phyloP scores from a whole-genome alignment of 2,113 vertebrate species.

The Rutilus rutilus region DNA sequence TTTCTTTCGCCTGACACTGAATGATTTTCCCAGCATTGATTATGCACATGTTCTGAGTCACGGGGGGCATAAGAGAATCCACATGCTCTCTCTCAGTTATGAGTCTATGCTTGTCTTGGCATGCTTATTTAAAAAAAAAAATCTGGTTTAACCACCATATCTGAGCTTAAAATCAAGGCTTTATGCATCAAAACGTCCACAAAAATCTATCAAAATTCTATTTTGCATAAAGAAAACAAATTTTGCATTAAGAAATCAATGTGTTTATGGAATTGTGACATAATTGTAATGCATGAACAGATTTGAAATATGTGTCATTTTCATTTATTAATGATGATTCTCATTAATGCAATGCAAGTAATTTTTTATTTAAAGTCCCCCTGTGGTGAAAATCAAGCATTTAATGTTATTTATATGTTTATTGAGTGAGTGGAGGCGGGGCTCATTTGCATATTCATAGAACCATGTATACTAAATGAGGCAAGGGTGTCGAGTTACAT shows the following conservation, averaged over 20 bases:
- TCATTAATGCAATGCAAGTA: no score
- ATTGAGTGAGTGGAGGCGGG: no score
- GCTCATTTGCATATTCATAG: no score
- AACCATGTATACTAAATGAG: no score
- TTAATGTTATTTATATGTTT: no score
- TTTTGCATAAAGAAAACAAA: background rate
- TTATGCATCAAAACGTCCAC: background rate
- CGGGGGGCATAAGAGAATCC: slow-evolving; percentile 23
- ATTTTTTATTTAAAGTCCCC: background rate
- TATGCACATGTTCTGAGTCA: slow-evolving; percentile 61
- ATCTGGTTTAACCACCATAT: background rate
- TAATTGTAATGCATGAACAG: background rate
- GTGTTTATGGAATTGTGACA: background rate
- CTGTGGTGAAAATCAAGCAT: no score
- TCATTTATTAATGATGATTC: background rate
- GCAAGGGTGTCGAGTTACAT: no score
- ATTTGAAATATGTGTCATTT: background rate
- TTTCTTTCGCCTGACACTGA: slow-evolving; percentile 46
- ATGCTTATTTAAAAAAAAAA: no score
- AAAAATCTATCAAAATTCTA: background rate
- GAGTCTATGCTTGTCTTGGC: background rate
- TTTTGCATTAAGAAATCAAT: background rate
- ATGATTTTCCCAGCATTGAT: slow-evolving; percentile 64
- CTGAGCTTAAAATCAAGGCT: background rate
- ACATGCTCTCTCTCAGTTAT: background rate